Evolutionary conservation across 2,888 invertebrate genomes (phyloP).

Genomic region (Hydroisotoma schaefferi): DNA sequence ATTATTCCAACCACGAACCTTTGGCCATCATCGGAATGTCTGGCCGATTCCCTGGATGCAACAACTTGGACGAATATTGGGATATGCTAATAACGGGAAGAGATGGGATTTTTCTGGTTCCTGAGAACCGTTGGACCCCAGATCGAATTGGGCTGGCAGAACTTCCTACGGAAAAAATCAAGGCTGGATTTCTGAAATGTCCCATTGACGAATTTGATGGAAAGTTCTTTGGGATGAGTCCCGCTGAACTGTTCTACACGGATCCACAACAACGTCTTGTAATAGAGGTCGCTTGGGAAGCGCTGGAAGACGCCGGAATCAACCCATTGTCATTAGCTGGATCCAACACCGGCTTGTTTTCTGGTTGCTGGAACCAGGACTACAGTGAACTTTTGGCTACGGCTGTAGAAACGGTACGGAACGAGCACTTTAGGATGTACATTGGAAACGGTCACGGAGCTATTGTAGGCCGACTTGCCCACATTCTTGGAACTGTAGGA

Average conservation of each 20-base stretch:
- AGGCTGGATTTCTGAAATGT: constrained; percentile 38
- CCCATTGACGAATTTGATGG: constrained; percentile 40
- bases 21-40: constrained; percentile 36
- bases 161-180: constrained; percentile 2
- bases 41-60: constrained; percentile 31
- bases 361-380: constrained; percentile 23
- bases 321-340: constrained; percentile 21
- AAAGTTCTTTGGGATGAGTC: constrained; percentile 34
- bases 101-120: constrained; percentile 27
- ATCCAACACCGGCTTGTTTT: constrained; percentile 26
- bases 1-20: no score
- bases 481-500: constrained; percentile 31
- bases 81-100: constrained; percentile 27
- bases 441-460: constrained; percentile 17
- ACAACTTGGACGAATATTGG: constrained; percentile 36
- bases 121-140: constrained; percentile 29
- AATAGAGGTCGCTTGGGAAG: constrained; percentile 35
- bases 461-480: constrained; percentile 22
- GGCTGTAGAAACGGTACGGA: neutral
- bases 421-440: constrained; percentile 14
- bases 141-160: neutral
- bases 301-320: constrained; percentile 29
- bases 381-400: constrained; percentile 13
- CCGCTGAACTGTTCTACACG: constrained; percentile 19
- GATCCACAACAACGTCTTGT: constrained; percentile 36